phyloP scores from a whole-genome alignment of 1,140 invertebrate genomes.

The Muscidifurax raptorellus region DNA sequence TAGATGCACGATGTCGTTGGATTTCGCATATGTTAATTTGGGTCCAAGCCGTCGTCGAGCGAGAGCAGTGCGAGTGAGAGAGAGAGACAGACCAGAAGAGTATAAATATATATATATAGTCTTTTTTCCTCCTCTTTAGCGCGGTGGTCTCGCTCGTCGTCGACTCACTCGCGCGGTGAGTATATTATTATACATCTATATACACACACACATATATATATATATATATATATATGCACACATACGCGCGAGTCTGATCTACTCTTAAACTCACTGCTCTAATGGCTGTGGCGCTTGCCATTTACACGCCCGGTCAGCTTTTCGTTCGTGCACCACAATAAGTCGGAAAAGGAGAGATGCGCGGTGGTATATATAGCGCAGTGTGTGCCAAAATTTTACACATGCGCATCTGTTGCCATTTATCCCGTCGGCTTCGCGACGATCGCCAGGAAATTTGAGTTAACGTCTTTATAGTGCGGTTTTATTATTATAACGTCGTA shows the following conservation, averaged over 20 bases:
- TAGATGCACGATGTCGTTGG: conserved; percentile 54
- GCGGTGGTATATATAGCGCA: conserved; percentile 13
- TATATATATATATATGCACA: neutral
- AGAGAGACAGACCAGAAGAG: conserved; percentile 39
- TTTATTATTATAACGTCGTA: neutral
- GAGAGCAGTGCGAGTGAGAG: neutral
- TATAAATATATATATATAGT: neutral
- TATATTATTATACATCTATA: conserved; percentile 14
- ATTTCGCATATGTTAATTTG: conserved; percentile 61
- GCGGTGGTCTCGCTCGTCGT: conserved; percentile 54
- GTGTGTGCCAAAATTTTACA: conserved; percentile 7
- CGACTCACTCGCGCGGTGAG: neutral
- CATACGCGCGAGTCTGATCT: neutral
- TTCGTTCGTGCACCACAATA: neutral
- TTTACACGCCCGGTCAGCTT: neutral
- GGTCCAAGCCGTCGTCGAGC: conserved; percentile 35
- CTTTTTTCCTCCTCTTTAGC: neutral
- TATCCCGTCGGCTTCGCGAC: neutral
- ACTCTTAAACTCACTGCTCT: neutral
- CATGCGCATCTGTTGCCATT: conserved; percentile 27
- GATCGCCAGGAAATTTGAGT: conserved; percentile 18
- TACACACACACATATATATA: neutral
- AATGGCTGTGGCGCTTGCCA: conserved; percentile 1
- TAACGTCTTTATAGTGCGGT: neutral
- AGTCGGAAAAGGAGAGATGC: neutral